phyloP scores from a whole-genome alignment of 30 jellyfish, hydroid and myxozoan genomes.

The Catostylus mosaicus region DNA sequence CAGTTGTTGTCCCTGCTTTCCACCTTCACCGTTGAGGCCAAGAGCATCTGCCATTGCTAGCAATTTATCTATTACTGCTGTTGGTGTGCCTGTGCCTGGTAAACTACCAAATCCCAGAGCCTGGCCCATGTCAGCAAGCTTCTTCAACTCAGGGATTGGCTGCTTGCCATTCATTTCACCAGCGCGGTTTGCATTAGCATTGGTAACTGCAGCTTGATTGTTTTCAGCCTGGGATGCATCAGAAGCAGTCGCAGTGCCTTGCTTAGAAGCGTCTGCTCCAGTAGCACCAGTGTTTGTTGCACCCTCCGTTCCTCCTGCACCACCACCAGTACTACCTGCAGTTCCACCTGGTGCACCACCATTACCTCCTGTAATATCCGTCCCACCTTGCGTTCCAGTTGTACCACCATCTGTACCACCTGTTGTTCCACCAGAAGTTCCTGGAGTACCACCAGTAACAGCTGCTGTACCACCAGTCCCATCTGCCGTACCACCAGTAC shows the following conservation, averaged over 20 bases:
- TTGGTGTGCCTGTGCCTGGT: constrained; percentile 69
- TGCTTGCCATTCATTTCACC: constrained; percentile 44
- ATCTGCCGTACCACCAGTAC: neutral
- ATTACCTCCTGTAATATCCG: constrained; percentile 17
- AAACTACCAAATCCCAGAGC: constrained; percentile 70
- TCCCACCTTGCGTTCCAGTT: constrained; percentile 28
- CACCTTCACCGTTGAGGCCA: constrained; percentile 58
- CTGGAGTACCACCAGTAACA: constrained; percentile 23
- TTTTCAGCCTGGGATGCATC: constrained; percentile 30
- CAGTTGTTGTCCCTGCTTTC: constrained; percentile 9
- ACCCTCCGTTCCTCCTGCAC: constrained; percentile 10
- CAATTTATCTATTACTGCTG: constrained; percentile 70
- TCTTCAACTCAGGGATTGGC: constrained; percentile 58
- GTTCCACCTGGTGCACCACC: constrained; percentile 31
- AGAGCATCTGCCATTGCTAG: constrained; percentile 84
- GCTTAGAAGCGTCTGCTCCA: constrained; percentile 11
- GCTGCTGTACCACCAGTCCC: neutral
- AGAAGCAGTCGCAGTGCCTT: constrained; percentile 37
- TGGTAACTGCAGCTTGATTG: constrained; percentile 51
- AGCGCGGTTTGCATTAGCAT: constrained; percentile 50
- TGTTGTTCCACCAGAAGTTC: constrained; percentile 2
- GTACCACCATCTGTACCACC: constrained; percentile 35
- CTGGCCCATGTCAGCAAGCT: constrained; percentile 64
- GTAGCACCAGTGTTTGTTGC: neutral
- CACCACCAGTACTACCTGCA: constrained; percentile 33